Percentiles rank a stretch among this genome's conserved stretches.
These are phyloP conservation scores for Callipepla squamata DNA, from an alignment of 2,113 vertebrate species.

Conservation along the genomic window DNA sequence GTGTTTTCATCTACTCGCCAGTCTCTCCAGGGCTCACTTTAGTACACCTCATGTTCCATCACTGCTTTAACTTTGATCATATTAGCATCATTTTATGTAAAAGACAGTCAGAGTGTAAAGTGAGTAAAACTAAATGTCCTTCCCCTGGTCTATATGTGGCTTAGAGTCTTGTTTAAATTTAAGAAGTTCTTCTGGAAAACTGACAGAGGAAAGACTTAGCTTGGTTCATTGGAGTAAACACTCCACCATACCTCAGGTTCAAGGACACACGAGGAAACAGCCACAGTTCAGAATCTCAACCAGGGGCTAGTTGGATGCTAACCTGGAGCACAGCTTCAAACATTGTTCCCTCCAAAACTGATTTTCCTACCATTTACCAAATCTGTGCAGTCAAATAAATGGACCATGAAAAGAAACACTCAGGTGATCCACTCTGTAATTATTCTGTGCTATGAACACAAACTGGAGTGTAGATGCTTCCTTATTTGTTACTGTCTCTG, in stretches of 20 bases:
- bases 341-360: neutral
- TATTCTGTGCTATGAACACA: neutral
- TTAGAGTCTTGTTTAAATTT: neutral
- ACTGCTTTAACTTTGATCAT: neutral
- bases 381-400: neutral
- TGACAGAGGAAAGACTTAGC: neutral
- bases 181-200: neutral
- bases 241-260: neutral
- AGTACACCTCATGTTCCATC: neutral
- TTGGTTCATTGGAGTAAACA: neutral
- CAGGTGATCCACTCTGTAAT: neutral
- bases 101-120: neutral
- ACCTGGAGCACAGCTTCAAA: neutral
- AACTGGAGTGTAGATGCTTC: neutral
- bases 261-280: fast-evolving
- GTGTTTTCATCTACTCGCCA: neutral
- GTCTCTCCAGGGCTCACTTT: neutral
- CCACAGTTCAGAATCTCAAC: neutral
- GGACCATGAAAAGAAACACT: neutral
- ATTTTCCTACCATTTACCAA: neutral
- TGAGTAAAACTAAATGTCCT: neutral
- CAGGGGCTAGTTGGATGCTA: fast-evolving
- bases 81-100: neutral
- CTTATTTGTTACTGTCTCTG: neutral
- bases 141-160: fast-evolving